Percentiles rank a stretch among this genome's conserved stretches.
Evolutionary conservation across 1,140 invertebrate species (phyloP).

Genomic region (Eriocheir sinensis): DNA sequence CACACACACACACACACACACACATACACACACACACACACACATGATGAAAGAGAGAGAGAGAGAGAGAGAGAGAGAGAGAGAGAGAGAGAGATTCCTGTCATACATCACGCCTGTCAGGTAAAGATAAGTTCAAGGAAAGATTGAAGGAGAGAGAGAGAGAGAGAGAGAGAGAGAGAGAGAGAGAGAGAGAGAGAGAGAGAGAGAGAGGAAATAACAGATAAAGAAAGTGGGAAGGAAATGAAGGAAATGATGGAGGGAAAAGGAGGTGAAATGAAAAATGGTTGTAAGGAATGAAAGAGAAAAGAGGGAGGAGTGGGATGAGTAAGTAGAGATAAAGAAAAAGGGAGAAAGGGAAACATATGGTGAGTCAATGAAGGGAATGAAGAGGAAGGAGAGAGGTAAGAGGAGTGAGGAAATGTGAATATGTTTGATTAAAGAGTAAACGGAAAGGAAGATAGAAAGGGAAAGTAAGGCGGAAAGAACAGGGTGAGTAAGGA

Average conservation of each 20-base stretch:
- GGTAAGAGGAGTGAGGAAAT: background rate
- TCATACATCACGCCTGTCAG: background rate
- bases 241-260: too few relatives aligned
- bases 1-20: too few relatives aligned
- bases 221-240: too few relatives aligned
- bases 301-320: constrained; percentile 32
- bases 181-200: constrained; percentile 48
- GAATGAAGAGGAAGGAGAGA: background rate
- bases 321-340: background rate
- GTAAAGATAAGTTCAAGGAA: background rate
- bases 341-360: background rate
- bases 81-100: constrained; percentile 8
- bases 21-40: background rate
- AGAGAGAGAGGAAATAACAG: too few relatives aligned
- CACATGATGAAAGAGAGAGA: background rate
- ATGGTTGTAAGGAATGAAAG: too few relatives aligned
- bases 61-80: background rate
- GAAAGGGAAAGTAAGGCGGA: background rate
- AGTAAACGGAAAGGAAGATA: background rate
- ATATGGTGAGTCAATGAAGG: background rate
- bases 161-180: constrained; percentile 11
- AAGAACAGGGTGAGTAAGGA: too few relatives aligned
- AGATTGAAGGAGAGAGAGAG: background rate
- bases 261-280: too few relatives aligned
- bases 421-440: background rate